Base-by-base conservation (phyloP, 2,113 vertebrate species). In the Phalacrocorax pelagicus region DNA sequence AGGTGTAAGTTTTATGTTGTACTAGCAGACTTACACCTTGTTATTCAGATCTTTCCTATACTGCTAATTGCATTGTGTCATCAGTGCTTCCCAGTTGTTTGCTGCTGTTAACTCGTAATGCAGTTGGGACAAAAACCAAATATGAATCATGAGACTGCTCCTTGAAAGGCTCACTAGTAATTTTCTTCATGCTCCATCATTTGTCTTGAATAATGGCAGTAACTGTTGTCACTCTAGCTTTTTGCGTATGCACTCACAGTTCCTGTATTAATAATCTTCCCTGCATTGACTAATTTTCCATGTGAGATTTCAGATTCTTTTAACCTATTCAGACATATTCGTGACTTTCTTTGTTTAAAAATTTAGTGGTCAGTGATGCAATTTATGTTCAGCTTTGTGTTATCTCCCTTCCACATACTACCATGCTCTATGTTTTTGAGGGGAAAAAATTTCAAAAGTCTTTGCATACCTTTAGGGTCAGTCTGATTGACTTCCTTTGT, bases 371-470 rank as follows among this genome's bases (percentile, higher is more conserved):
- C 15, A 27, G 8, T 46, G 14, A 24, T 82, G 19, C 22, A 66
- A 5, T 38, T 92, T 52, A 30, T 38, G 13, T 75, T 72, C 36
- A 47, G 20, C 29, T 88, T 70, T 58, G 14, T 54, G 11, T 82
- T 51, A 12, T 3, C 11, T 81, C 10, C 30, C 5, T 90, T 78
- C 23, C 10, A 24, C 8, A 9, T 36, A 10, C 13, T 24, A 40
- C 19, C 3, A 5, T 16, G 21, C n/a, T 47, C 15, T 10, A 0
- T 34, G 18, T 10, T 90, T 69, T 36, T 66, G 14, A 20, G 21
- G 6, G 5, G 1, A 2, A 16, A 32, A 42, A 34, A 11, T 11
- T 13, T 27, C 11, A 12, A 0, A 57, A 61, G 18, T 36, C 46
- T 57, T 69, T 65, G 8, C 5, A 11, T 75, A 3, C 8, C 44